phyloP scores from a whole-genome alignment of 2,888 invertebrate species.

The Labia minor region DNA sequence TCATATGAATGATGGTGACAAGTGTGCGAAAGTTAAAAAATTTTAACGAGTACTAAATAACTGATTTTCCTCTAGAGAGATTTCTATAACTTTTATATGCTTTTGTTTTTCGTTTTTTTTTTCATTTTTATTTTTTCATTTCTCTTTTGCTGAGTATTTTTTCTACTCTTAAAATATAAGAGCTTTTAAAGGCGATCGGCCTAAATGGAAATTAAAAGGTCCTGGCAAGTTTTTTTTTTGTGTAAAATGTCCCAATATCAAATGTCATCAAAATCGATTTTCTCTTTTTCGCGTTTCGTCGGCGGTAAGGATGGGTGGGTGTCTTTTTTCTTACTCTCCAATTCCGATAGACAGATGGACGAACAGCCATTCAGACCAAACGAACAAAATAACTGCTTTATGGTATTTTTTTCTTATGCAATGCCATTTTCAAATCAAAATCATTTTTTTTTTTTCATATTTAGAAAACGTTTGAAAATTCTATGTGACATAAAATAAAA shows the following conservation, averaged over 20 bases:
- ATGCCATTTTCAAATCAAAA: not conserved
- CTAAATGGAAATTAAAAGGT: not conserved
- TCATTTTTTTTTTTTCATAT: not conserved
- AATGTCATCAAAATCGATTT: not conserved
- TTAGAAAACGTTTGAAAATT: not conserved
- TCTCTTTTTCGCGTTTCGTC: too few species aligned
- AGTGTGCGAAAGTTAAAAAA: too few species aligned
- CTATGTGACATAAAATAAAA: too few species aligned
- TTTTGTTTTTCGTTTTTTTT: too few species aligned
- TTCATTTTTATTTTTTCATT: not conserved
- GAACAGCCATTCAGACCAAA: not conserved
- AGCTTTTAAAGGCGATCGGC: not conserved
- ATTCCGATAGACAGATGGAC: not conserved
- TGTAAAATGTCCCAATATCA: not conserved
- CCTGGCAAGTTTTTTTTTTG: not conserved
- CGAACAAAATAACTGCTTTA: not conserved
- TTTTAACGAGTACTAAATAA: too few species aligned
- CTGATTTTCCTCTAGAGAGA: too few species aligned
- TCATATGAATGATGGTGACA: too few species aligned
- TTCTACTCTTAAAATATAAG: not conserved
- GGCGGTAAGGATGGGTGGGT: too few species aligned
- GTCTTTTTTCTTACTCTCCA: not conserved
- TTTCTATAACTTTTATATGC: too few species aligned
- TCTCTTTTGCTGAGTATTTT: not conserved
- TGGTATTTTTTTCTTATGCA: not conserved